Evolutionary conservation across 2,888 invertebrate species (phyloP).

Genomic region (Trachelus tabidus): DNA sequence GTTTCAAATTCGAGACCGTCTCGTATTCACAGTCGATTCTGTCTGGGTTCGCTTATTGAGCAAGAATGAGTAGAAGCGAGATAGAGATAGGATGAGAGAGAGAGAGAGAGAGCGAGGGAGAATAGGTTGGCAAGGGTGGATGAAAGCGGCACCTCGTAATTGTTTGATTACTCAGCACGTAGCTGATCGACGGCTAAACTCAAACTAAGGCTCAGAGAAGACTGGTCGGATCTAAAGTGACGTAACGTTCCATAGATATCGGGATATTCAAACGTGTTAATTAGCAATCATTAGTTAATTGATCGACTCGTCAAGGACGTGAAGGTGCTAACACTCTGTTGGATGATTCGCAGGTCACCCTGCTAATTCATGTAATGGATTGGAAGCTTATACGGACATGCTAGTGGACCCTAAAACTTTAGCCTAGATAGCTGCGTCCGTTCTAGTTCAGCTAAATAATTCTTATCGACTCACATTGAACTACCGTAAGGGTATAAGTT

Average conservation of each 20-base stretch:
- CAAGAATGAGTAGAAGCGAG: constrained; percentile 6
- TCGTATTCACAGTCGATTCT: constrained; percentile 8
- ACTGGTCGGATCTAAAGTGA: constrained; percentile 36
- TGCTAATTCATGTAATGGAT: constrained; percentile 45
- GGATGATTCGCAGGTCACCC: constrained; percentile 36
- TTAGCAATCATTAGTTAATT: constrained; percentile 49
- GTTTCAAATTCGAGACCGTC: constrained; percentile 31
- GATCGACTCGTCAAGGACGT: constrained; percentile 48
- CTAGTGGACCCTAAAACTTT: neutral
- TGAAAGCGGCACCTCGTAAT: constrained; percentile 49
- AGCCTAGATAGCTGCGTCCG: neutral
- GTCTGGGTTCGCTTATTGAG: neutral
- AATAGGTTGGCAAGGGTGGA: constrained; percentile 17
- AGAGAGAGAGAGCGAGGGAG: neutral
- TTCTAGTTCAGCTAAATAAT: neutral
- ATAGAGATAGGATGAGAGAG: neutral
- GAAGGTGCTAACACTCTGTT: constrained; percentile 31
- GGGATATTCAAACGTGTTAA: constrained; percentile 19
- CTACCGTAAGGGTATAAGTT: neutral
- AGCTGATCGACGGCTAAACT: constrained; percentile 61
- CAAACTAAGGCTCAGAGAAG: constrained; percentile 58
- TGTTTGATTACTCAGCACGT: constrained; percentile 66
- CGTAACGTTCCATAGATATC: constrained; percentile 21
- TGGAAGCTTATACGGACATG: constrained; percentile 10
- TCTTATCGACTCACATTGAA: neutral